Conservation (phyloP, 2,113 vertebrate genomes). For the Ammodytes dubius region DNA sequence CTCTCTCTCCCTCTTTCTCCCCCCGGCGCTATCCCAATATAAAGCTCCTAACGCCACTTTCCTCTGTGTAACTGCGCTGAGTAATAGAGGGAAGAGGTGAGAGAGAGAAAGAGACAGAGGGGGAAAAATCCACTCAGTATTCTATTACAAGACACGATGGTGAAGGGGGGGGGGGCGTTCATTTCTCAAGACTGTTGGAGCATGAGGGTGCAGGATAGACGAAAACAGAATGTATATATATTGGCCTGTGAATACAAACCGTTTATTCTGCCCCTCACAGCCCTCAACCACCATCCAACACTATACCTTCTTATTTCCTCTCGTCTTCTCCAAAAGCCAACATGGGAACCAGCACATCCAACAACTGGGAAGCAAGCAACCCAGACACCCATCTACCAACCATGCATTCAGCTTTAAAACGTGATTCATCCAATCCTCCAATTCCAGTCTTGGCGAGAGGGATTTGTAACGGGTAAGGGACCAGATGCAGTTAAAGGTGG, state of each 20-base stretch:
- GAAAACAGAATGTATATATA: slow-evolving; percentile 49
- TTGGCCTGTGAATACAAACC: slow-evolving; percentile 62
- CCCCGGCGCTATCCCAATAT: slow-evolving; percentile 34
- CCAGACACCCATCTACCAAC: neutral
- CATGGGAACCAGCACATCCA: slow-evolving; percentile 28
- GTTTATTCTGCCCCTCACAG: slow-evolving; percentile 46
- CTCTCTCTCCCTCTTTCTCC: neutral
- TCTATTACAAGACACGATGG: slow-evolving; percentile 66
- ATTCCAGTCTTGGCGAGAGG: slow-evolving; percentile 16
- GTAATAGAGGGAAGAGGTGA: slow-evolving; percentile 58
- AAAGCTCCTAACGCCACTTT: slow-evolving; percentile 38
- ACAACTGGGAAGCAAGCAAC: slow-evolving; percentile 33
- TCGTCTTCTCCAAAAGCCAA: slow-evolving; percentile 27
- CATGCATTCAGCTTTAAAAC: slow-evolving; percentile 30
- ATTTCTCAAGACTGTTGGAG: slow-evolving; percentile 44
- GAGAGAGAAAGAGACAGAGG: slow-evolving; percentile 44
- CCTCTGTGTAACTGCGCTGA: slow-evolving; percentile 58
- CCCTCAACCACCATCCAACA: slow-evolving; percentile 8
- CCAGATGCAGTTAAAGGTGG: slow-evolving; percentile 34
- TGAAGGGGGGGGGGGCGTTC: slow-evolving; percentile 17
- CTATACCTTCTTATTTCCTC: neutral
- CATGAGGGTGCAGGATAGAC: slow-evolving; percentile 10
- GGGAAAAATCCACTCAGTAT: slow-evolving; percentile 50
- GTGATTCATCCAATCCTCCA: slow-evolving; percentile 10
- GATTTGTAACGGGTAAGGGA: neutral